These are phyloP conservation scores for Archocentrus centrarchus DNA, from an alignment of 2,113 vertebrate species.

Conservation along the genomic window DNA sequence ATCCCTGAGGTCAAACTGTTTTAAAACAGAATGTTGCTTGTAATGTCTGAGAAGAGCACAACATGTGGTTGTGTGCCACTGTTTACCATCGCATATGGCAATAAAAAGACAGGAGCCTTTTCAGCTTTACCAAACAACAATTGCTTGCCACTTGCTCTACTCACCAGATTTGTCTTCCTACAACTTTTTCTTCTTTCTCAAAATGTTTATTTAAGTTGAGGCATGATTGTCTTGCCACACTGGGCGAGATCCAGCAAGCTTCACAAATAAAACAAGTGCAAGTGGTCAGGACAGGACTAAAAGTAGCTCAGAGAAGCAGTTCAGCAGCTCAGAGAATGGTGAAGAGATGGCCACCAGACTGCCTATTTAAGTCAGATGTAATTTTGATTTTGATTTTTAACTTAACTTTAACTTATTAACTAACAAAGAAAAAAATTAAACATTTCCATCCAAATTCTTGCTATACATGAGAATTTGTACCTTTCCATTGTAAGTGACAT, in stretches of 20 bases:
- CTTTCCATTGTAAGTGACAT: background rate
- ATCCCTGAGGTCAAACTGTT: background rate
- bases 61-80: background rate
- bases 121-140: background rate
- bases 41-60: background rate
- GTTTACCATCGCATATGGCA: background rate
- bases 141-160: background rate
- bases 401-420: too few species aligned
- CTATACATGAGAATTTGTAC: background rate
- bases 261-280: background rate
- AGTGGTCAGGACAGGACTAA: background rate
- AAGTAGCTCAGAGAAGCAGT: background rate
- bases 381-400: background rate
- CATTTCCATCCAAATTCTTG: background rate
- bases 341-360: background rate
- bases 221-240: background rate
- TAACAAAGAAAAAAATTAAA: too few species aligned
- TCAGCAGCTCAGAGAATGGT: fast-evolving
- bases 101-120: background rate
- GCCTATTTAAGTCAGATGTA: background rate
- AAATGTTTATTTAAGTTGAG: background rate
- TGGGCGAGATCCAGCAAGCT: background rate
- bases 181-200: background rate
- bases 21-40: background rate
- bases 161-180: background rate